Conservation (phyloP, 1,140 invertebrate genomes). For the Pogonognathellus flavescens region DNA sequence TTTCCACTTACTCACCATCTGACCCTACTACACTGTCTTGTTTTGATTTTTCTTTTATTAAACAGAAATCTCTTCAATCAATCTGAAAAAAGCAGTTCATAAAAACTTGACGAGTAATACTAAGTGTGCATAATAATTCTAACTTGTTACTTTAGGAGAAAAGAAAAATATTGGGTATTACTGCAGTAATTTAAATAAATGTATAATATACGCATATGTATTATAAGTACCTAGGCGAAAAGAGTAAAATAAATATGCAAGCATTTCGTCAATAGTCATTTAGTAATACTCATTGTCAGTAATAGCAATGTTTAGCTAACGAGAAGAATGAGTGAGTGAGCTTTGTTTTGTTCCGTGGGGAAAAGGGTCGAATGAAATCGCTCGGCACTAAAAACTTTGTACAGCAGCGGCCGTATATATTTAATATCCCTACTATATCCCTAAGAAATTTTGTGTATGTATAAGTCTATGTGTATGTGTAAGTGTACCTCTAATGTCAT, state of each 20-base stretch:
- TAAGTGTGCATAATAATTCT: too few species aligned
- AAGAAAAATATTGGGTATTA: too few species aligned
- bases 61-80: neutral
- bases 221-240: too few species aligned
- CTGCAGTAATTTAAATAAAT: too few species aligned
- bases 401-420: neutral
- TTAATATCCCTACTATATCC: neutral
- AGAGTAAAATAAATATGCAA: neutral
- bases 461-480: neutral
- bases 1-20: neutral
- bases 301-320: constrained; percentile 16
- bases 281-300: constrained; percentile 12
- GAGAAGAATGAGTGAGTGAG: neutral
- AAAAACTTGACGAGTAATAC: too few species aligned
- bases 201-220: too few species aligned
- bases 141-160: too few species aligned
- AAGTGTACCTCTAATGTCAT: constrained; percentile 5
- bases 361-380: constrained; percentile 19
- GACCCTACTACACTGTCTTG: neutral
- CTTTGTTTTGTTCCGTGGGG: constrained; percentile 1
- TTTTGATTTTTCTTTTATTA: constrained; percentile 1
- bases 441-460: neutral
- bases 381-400: constrained; percentile 20
- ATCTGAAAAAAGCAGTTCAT: too few species aligned
- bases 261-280: neutral